Percentiles rank a stretch among this genome's conserved stretches.
phyloP scores from a whole-genome alignment of 2,113 vertebrate genomes.

The Vidua macroura region DNA sequence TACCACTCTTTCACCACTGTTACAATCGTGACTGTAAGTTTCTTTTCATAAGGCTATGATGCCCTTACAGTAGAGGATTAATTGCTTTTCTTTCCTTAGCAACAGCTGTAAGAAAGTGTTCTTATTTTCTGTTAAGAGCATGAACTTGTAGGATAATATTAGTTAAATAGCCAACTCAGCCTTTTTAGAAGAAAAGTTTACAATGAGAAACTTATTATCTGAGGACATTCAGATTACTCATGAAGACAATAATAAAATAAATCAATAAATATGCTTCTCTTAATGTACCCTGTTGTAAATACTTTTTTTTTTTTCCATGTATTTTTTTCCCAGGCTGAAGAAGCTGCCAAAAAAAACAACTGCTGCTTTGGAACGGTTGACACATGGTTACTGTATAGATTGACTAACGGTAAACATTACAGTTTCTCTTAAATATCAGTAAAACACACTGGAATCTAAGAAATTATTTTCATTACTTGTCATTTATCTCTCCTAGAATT shows the following conservation, averaged over 20 bases:
- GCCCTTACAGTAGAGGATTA: background rate
- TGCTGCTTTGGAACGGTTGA: constrained; percentile 97
- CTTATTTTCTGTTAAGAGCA: background rate
- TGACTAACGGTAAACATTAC: constrained; percentile 84
- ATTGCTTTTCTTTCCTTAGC: background rate
- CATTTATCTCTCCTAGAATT: background rate
- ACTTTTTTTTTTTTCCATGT: background rate
- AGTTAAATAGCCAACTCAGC: rapidly evolving
- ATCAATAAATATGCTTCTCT: background rate
- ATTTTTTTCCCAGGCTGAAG: constrained; percentile 75
- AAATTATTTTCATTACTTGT: background rate
- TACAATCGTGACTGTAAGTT: background rate
- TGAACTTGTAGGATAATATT: background rate
- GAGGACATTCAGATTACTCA: background rate
- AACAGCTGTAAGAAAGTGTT: background rate
- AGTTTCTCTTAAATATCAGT: background rate
- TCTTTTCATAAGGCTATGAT: background rate
- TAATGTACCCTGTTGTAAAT: background rate
- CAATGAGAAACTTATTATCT: background rate
- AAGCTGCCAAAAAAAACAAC: constrained; percentile 80
- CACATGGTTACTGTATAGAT: constrained; percentile 90
- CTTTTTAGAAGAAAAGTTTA: background rate
- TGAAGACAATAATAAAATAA: background rate
- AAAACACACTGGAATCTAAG: background rate
- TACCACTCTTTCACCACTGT: background rate